Evolutionary conservation across 2,888 invertebrate genomes (phyloP).

Genomic region (Cistogaster globosa): DNA sequence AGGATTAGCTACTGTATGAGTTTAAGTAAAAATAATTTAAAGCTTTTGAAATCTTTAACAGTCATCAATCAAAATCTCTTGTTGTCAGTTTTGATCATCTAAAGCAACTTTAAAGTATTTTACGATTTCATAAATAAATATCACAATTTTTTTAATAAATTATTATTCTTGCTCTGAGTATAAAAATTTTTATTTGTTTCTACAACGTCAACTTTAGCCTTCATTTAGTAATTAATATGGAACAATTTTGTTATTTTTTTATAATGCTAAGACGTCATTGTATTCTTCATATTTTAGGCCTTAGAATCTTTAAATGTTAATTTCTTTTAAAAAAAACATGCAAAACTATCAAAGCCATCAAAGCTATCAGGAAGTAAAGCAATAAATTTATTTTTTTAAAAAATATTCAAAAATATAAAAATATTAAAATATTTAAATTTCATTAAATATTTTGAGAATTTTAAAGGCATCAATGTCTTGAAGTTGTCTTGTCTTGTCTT

Average conservation of each 20-base stretch:
- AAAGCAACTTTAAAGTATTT: conserved; percentile 29
- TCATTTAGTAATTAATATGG: background rate
- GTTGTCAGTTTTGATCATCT: conserved; percentile 43
- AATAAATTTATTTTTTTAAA: no score
- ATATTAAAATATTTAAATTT: no score
- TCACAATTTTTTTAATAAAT: no score
- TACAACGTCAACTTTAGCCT: background rate
- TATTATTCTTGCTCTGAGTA: no score
- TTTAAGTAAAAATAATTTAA: background rate
- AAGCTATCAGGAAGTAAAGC: no score
- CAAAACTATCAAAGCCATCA: no score
- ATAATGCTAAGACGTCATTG: background rate
- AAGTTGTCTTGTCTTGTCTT: no score
- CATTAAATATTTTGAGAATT: no score
- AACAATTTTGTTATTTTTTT: background rate
- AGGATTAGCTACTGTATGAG: conserved; percentile 56
- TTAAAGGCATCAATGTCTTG: no score
- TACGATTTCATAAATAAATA: background rate
- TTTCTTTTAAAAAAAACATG: no score
- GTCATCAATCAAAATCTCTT: conserved; percentile 58
- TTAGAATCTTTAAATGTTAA: background rate
- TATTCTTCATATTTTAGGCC: background rate
- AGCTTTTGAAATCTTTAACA: background rate
- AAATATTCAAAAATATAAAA: no score
- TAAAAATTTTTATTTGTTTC: no score